Percentiles rank a stretch among this genome's conserved stretches.
These are phyloP conservation scores for Sipha flava DNA, from an alignment of 1,140 invertebrate species.

Conservation along the genomic window DNA sequence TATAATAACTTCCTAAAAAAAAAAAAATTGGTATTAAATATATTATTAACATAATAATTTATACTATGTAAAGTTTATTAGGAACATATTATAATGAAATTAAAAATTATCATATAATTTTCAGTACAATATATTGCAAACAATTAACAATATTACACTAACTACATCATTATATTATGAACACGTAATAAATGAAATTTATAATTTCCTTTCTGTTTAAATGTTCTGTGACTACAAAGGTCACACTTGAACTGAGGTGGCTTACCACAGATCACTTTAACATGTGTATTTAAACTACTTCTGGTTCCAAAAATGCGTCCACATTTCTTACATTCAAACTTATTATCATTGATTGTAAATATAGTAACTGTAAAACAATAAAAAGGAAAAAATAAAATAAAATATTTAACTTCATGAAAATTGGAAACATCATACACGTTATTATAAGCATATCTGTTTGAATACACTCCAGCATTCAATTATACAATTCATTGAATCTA, in stretches of 20 bases:
- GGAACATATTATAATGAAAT: no score
- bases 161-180: constrained; percentile 3
- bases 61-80: no score
- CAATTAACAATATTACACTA: not conserved
- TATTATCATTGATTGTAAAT: not conserved
- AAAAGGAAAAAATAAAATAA: not conserved
- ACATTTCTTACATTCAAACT: constrained; percentile 27
- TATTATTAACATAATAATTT: not conserved
- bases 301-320: constrained; percentile 21
- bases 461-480: no score
- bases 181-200: constrained; percentile 12
- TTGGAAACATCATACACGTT: not conserved
- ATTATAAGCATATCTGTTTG: no score
- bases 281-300: constrained; percentile 43
- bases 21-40: no score
- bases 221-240: constrained; percentile 25
- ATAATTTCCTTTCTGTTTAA: constrained; percentile 28
- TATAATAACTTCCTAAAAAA: no score
- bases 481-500: no score
- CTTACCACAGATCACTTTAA: constrained; percentile 49
- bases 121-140: no score
- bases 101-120: no score
- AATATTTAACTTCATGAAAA: not conserved
- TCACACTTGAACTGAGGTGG: constrained; percentile 49
- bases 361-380: not conserved